Conservation (phyloP, 2,113 vertebrate genomes). For the Malurus alboscapulatus region DNA sequence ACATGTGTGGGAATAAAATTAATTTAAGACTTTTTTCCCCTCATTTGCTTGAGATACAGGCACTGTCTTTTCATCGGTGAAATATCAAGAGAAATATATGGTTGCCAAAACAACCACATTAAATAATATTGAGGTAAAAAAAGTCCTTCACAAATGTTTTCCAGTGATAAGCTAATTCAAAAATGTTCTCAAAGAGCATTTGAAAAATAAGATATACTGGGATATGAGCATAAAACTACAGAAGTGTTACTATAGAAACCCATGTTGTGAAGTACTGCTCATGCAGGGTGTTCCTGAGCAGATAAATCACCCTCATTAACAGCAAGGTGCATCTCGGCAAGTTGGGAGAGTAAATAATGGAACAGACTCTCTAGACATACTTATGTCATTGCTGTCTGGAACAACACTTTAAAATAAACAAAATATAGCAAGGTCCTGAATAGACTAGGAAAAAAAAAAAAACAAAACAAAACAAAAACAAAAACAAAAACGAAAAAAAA, state of each 20-base stretch:
- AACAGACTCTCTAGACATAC: constrained; percentile 4
- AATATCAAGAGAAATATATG: constrained; percentile 22
- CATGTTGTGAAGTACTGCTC: neutral
- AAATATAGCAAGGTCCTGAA: neutral
- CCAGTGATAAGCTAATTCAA: constrained; percentile 66
- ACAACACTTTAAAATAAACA: neutral
- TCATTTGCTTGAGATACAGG: constrained; percentile 3
- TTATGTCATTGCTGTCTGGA: neutral
- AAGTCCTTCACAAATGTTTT: constrained; percentile 52
- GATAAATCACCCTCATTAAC: constrained; percentile 54
- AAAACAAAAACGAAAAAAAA: neutral
- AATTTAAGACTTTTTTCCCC: neutral
- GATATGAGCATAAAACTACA: constrained; percentile 15
- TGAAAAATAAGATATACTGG: constrained; percentile 34
- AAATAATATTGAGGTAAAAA: constrained; percentile 54
- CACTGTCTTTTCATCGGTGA: constrained; percentile 14
- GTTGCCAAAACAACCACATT: constrained; percentile 58
- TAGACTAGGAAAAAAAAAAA: neutral
- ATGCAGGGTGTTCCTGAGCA: constrained; percentile 3
- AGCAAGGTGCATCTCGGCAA: neutral
- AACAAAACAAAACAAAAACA: too few relatives aligned
- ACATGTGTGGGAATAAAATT: neutral
- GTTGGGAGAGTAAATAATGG: constrained; percentile 12
- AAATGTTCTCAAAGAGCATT: constrained; percentile 32
- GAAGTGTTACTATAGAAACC: constrained; percentile 59